Percentiles rank a stretch among this genome's conserved stretches.
Conservation (phyloP, 2,888 invertebrate species). For the Drosophila ustulata region DNA sequence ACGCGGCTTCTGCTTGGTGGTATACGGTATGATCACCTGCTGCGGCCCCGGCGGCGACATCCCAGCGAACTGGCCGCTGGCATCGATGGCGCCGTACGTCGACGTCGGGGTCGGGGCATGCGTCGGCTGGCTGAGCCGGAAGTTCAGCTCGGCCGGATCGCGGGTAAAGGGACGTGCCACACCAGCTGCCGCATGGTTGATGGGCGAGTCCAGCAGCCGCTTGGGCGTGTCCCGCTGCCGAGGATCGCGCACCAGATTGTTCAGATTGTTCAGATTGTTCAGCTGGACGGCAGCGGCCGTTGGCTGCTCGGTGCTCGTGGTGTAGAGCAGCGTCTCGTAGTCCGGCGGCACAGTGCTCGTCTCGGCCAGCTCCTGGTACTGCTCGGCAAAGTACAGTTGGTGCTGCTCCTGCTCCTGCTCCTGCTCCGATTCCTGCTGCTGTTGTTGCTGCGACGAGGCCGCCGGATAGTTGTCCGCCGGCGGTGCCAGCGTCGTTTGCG, state of each 20-base stretch:
- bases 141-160: slow-evolving; percentile 79
- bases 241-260: slow-evolving; percentile 48
- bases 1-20: slow-evolving; percentile 87
- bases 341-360: slow-evolving; percentile 41
- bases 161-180: slow-evolving; percentile 86
- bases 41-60: slow-evolving; percentile 85
- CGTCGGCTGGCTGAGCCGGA: slow-evolving; percentile 62
- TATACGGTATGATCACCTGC: slow-evolving; percentile 93
- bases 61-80: slow-evolving; percentile 82
- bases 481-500: slow-evolving; percentile 54
- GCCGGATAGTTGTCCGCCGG: slow-evolving; percentile 76
- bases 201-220: slow-evolving; percentile 87
- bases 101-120: slow-evolving; percentile 82
- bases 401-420: slow-evolving; percentile 52
- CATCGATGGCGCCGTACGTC: slow-evolving; percentile 83
- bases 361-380: slow-evolving; percentile 52
- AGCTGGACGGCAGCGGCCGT: slow-evolving; percentile 51
- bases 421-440: slow-evolving; percentile 42
- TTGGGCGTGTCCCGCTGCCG: slow-evolving; percentile 83
- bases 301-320: slow-evolving; percentile 40
- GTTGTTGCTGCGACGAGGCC: slow-evolving; percentile 74
- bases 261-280: no score
- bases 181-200: slow-evolving; percentile 69
- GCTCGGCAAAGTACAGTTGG: slow-evolving; percentile 52
- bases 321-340: slow-evolving; percentile 44